phyloP scores from a whole-genome alignment of 2,113 vertebrate genomes.

The Gorsachius goisagi region DNA sequence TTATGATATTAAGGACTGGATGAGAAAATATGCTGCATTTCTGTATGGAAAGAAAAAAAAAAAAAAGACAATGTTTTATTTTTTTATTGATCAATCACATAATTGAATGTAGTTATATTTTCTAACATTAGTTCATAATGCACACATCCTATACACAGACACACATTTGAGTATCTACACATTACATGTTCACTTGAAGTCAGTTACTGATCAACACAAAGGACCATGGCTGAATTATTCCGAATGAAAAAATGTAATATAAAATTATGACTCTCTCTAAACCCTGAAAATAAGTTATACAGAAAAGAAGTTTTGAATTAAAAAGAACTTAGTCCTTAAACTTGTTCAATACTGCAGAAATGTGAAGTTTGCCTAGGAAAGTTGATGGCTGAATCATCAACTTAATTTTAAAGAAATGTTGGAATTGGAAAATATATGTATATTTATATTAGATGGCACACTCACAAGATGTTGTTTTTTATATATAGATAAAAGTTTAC shows the following conservation, averaged over 20 bases:
- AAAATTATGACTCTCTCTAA: background rate
- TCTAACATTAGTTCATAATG: background rate
- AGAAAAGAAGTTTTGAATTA: background rate
- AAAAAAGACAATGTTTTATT: background rate
- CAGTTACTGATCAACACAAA: background rate
- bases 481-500: background rate
- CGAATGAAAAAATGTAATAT: background rate
- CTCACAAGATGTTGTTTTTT: background rate
- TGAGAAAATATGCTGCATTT: background rate
- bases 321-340: background rate
- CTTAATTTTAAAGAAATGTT: background rate
- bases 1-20: background rate
- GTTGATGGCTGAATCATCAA: background rate
- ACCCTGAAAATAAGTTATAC: background rate
- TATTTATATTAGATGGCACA: background rate
- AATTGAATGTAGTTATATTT: background rate
- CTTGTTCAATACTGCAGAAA: conserved; percentile 5
- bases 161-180: background rate
- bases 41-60: background rate
- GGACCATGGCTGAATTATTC: background rate
- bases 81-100: background rate
- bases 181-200: background rate
- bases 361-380: conserved; percentile 20
- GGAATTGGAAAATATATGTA: background rate
- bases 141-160: background rate